Percentiles rank a stretch among this genome's conserved stretches.
These are phyloP conservation scores for Penaeus indicus DNA, from an alignment of 1,140 invertebrate species.

Conservation along the genomic window DNA sequence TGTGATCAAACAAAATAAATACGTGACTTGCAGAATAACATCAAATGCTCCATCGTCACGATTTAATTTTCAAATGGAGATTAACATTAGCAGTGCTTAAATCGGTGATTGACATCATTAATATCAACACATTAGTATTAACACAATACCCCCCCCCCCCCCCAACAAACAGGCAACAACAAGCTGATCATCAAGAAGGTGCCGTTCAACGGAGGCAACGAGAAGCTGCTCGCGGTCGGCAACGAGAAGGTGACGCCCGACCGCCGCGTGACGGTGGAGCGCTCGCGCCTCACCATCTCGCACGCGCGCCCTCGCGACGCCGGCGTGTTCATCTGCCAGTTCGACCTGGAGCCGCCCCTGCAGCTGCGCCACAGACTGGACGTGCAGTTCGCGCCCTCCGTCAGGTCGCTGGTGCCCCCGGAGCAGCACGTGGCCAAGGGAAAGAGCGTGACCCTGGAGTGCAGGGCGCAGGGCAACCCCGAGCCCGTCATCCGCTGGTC, in stretches of 20 bases:
- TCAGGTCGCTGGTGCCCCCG: conserved; percentile 30
- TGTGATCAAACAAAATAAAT: no score
- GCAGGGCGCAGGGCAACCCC: conserved; percentile 37
- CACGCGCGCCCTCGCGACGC: conserved; percentile 52
- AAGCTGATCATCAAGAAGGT: conserved; percentile 56
- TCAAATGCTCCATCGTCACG: no score
- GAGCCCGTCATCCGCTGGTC: conserved; percentile 47
- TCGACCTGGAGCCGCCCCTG: conserved; percentile 51
- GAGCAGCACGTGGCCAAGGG: conserved; percentile 43
- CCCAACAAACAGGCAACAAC: conserved; percentile 21
- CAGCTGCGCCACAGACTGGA: conserved; percentile 36
- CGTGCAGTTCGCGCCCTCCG: conserved; percentile 42
- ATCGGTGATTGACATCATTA: no score
- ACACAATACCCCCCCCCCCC: background rate
- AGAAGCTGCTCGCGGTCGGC: conserved; percentile 49
- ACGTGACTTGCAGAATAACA: no score
- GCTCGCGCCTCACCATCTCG: conserved; percentile 43
- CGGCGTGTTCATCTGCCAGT: conserved; percentile 54
- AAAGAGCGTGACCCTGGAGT: conserved; percentile 29
- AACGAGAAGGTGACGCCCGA: conserved; percentile 45
- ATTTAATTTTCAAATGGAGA: no score
- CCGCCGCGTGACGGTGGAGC: conserved; percentile 46
- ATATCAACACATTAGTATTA: no score
- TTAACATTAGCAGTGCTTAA: no score
- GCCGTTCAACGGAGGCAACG: conserved; percentile 28